These are phyloP conservation scores for Hemicrepidius hirtus DNA, from an alignment of 2,888 invertebrate species.

Conservation along the genomic window DNA sequence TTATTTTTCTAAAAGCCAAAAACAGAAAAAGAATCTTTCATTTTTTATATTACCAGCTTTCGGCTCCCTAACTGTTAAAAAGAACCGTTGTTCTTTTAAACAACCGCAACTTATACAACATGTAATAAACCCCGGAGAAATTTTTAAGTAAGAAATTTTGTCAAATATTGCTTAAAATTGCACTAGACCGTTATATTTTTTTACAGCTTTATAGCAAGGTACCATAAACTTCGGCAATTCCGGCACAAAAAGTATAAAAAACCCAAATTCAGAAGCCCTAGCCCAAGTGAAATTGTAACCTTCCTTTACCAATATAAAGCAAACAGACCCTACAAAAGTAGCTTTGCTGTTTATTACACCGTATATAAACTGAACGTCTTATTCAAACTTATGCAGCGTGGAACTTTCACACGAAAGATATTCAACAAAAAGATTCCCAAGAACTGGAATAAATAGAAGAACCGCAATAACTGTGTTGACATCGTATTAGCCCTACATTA, in stretches of 20 bases:
- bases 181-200: constrained; percentile 48
- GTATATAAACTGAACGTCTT: constrained; percentile 37
- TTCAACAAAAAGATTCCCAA: constrained; percentile 51
- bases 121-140: constrained; percentile 11
- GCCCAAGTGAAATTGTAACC: constrained; percentile 29
- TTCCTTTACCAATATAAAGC: constrained; percentile 21
- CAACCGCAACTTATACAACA: constrained; percentile 29
- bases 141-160: constrained; percentile 23
- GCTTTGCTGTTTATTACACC: constrained; percentile 35
- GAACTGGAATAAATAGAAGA: constrained; percentile 44
- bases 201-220: constrained; percentile 31
- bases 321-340: constrained; percentile 16
- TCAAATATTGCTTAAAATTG: constrained; percentile 46
- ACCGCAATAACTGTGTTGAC: constrained; percentile 56
- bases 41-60: background rate
- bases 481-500: constrained; percentile 55
- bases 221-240: constrained; percentile 34
- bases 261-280: constrained; percentile 30
- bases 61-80: constrained; percentile 18
- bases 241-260: constrained; percentile 32
- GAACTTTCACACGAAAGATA: constrained; percentile 48
- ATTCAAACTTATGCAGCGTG: constrained; percentile 32
- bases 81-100: background rate
- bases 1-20: background rate
- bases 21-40: background rate